Percentiles rank a stretch among this genome's conserved stretches.
Conservation (phyloP, 1,140 invertebrate genomes). For the Ganaspis sp. region DNA sequence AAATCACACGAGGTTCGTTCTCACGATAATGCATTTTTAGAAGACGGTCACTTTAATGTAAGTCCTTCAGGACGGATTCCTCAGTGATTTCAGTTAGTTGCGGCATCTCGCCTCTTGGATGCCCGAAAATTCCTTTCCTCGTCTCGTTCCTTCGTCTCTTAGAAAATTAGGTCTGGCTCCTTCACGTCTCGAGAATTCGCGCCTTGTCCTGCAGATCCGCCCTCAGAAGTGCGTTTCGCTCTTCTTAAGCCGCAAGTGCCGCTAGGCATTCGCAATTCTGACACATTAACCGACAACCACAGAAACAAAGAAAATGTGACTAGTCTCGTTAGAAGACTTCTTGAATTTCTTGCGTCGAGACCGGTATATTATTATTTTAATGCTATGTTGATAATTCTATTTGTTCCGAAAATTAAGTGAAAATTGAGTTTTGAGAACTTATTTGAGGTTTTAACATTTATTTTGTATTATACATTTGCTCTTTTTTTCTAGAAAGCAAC, state of each 20-base stretch:
- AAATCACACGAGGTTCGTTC: constrained; percentile 22
- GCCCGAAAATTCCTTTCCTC: constrained; percentile 44
- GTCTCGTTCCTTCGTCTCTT: constrained; percentile 45
- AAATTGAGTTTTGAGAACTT: too few relatives aligned
- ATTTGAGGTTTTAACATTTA: too few relatives aligned
- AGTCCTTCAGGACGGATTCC: not conserved
- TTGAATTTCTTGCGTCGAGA: not conserved
- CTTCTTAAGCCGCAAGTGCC: constrained; percentile 42
- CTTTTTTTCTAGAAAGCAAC: too few relatives aligned
- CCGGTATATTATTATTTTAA: too few relatives aligned
- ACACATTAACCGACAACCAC: constrained; percentile 48
- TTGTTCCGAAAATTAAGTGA: too few relatives aligned
- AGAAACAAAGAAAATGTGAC: not conserved
- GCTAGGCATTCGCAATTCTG: constrained; percentile 62
- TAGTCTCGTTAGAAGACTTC: not conserved
- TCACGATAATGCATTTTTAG: constrained; percentile 30
- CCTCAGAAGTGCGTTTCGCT: constrained; percentile 43
- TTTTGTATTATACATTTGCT: too few relatives aligned
- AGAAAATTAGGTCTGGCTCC: constrained; percentile 38
- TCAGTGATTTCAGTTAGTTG: constrained; percentile 16
- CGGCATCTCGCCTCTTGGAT: not conserved
- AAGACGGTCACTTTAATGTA: constrained; percentile 24
- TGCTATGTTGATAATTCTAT: too few relatives aligned
- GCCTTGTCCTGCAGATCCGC: constrained; percentile 33
- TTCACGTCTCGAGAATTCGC: constrained; percentile 45